These are phyloP conservation scores for Mareca penelope DNA, from an alignment of 2,797 vertebrate species.

Conservation along the genomic window DNA sequence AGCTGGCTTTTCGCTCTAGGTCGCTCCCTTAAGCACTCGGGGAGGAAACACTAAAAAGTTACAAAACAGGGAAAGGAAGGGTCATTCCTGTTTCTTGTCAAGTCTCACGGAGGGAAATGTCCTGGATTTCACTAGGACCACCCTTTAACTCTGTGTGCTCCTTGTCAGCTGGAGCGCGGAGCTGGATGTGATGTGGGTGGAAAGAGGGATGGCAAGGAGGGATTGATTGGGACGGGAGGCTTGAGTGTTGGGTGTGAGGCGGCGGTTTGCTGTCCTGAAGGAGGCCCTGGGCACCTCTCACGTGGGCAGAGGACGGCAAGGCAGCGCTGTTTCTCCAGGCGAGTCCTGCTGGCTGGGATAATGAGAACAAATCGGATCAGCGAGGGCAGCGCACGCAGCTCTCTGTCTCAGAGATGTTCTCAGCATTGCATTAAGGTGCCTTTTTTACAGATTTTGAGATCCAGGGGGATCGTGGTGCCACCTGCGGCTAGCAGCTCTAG, in stretches of 20 bases:
- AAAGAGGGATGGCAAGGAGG: not conserved
- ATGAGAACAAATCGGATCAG: slow-evolving; percentile 29
- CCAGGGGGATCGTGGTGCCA: not conserved
- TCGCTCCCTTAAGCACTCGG: not conserved
- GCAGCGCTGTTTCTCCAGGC: not conserved
- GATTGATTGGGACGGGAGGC: not conserved
- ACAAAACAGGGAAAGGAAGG: not conserved
- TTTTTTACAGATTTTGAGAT: slow-evolving; percentile 10
- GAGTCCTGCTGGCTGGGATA: slow-evolving; percentile 20
- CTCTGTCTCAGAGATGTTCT: not conserved
- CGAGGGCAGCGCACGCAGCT: slow-evolving; percentile 33
- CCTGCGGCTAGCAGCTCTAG: not conserved
- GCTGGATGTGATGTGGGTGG: not conserved
- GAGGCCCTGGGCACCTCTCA: not conserved
- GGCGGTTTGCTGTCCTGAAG: not conserved
- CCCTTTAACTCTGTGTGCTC: not conserved
- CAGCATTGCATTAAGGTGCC: not conserved
- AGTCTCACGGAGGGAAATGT: not conserved
- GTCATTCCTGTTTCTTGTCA: not conserved
- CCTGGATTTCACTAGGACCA: not conserved
- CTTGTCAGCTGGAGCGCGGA: rapidly evolving
- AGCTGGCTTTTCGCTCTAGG: slow-evolving; percentile 5
- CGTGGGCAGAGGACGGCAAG: not conserved
- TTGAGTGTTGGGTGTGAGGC: not conserved
- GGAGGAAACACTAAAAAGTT: not conserved